Percentiles rank a stretch among this genome's conserved stretches.
Evolutionary conservation across 2,113 vertebrate genomes (phyloP).

Genomic region (Australoheros scitulus): DNA sequence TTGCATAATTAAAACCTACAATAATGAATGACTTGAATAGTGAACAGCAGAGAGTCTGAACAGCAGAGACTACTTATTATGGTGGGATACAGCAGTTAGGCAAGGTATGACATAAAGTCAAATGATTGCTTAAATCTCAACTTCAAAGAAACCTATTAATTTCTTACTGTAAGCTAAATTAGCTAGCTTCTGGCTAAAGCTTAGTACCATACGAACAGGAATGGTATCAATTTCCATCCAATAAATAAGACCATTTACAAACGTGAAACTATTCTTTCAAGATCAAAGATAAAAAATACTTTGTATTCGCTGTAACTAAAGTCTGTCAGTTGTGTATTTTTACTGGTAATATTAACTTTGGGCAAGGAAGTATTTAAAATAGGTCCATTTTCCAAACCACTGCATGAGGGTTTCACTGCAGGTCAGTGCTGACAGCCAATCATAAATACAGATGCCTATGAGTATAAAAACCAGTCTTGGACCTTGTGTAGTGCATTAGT

Average conservation of each 20-base stretch:
- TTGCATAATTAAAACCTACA: constrained; percentile 64
- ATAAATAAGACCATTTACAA: not conserved
- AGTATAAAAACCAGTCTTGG: constrained; percentile 53
- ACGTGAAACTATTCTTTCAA: not conserved
- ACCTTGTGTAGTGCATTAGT: constrained; percentile 32
- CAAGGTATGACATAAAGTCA: constrained; percentile 44
- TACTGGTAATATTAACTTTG: not conserved
- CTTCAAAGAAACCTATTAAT: constrained; percentile 66
- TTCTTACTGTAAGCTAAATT: constrained; percentile 61
- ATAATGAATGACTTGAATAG: constrained; percentile 46
- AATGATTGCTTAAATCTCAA: constrained; percentile 46
- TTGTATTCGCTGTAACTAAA: not conserved
- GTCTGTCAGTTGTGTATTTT: not conserved
- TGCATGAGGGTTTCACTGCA: constrained; percentile 1
- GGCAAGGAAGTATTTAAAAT: not conserved
- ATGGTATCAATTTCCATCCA: not conserved
- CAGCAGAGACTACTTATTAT: constrained; percentile 54
- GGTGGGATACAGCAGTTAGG: constrained; percentile 50
- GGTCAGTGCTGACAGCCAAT: constrained; percentile 30
- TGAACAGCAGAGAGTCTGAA: constrained; percentile 61
- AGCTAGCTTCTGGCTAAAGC: constrained; percentile 1
- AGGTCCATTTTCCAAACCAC: not conserved
- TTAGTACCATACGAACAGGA: not conserved
- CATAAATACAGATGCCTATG: constrained; percentile 46
- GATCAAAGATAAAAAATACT: not conserved